These are phyloP conservation scores for western clawed frog (Xenopus tropicalis) DNA, from an alignment of 2,113 vertebrate genomes.

Conservation along the genomic window UCB_Xtro_10.0 CM004445.2:113677001-113677500, in stretches of 20 bases:
- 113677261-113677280: too few relatives aligned
- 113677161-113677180: not conserved
- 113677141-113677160: conserved; percentile 8
- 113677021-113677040: conserved; percentile 19
- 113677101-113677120: conserved; percentile 17
- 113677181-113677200: conserved; percentile 6
- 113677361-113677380: too few relatives aligned
- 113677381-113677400: too few relatives aligned
- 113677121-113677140: conserved; percentile 1
- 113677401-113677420: too few relatives aligned
- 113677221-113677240: not conserved
- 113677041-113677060: conserved; percentile 38
- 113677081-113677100: conserved; percentile 31
- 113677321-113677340: too few relatives aligned
- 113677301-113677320: too few relatives aligned
- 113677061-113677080: conserved; percentile 36
- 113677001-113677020: not conserved
- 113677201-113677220: not conserved
- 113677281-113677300: too few relatives aligned
- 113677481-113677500: too few relatives aligned
- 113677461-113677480: too few relatives aligned
- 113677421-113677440: too few relatives aligned
- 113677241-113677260: not conserved
- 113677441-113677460: too few relatives aligned
- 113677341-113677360: too few relatives aligned